Evolutionary conservation across 2,113 vertebrate genomes (phyloP), one percentile per base, ranked within the genome.

Genomic region (Carettochelys insculpta): DNA sequence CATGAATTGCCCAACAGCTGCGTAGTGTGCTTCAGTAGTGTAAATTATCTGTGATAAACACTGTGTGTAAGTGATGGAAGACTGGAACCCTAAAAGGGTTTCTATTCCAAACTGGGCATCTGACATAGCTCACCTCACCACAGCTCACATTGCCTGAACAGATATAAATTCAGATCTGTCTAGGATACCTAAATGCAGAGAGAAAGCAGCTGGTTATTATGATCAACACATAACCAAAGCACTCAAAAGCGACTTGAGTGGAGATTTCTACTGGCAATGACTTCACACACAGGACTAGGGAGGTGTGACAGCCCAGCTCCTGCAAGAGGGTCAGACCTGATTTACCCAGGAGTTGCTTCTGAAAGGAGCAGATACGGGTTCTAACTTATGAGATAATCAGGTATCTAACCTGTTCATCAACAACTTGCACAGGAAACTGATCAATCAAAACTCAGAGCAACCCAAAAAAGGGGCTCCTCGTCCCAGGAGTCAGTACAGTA

Each of bases 141-240:
- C 34, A 53, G 10, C 50, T 65, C 5, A 0, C 17, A 2, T 16
- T 52, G 31, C 65, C 71, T 88, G 25, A 34, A 77, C 79, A 86
- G 4, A 78, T 9, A 4, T 9, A 51, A 47, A 41, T 54, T 34
- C 80, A 20, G n/a, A 8, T 14, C 38, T 29, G 86, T 27, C 16
- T 56, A 7, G 58, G 50, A 27, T 25, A 17, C 22, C 22, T 73
- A 43, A 43, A 73, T 5, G 13, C 38, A 73, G 24, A 43, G 58
- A 85, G 43, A 48, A 71, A 24, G 12, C 43, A 16, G 31, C 58
- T 34, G 56, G 16, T n/a, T 85, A 82, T 29, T 24, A 29, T 0
- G 1, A 43, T 0, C 9, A 11, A 0, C 50, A 87, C 6, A 87
- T 20, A 54, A 82, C 38, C 25, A 43, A 77, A 43, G 38, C 38